These are phyloP conservation scores for Eupithecia inturbata DNA, from an alignment of 2,888 invertebrate species.

Conservation along the genomic window DNA sequence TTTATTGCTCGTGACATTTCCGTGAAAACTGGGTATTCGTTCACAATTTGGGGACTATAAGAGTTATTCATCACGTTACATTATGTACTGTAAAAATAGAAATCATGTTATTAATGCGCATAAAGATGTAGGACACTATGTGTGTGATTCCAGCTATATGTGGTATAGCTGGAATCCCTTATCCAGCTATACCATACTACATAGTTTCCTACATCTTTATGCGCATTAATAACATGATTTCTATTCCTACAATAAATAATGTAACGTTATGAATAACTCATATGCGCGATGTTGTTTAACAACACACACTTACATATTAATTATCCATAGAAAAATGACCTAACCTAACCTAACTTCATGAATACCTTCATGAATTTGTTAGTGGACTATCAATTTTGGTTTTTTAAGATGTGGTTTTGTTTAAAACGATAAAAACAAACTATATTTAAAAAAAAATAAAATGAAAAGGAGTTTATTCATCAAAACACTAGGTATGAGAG, in stretches of 20 bases:
- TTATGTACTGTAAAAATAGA: background rate
- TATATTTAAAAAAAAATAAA: no score
- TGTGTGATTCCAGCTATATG: no score
- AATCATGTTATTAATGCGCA: background rate
- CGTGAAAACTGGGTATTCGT: slow-evolving; percentile 43
- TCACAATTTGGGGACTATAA: no score
- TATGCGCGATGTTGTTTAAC: no score
- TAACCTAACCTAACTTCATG: background rate
- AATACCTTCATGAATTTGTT: no score
- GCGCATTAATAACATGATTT: background rate
- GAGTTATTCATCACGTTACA: background rate
- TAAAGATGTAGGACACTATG: background rate
- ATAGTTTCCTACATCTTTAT: background rate
- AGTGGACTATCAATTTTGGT: no score
- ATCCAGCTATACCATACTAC: background rate
- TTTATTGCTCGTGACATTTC: slow-evolving; percentile 69
- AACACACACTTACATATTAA: no score
- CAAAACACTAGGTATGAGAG: no score
- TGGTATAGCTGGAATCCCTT: no score
- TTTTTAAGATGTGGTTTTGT: background rate
- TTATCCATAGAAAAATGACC: no score
- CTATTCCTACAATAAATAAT: background rate
- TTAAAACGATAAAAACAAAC: no score
- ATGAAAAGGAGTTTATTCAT: no score
- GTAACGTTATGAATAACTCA: background rate